Percentiles rank a stretch among this genome's conserved stretches.
These are phyloP conservation scores for Bufo gargarizans DNA, from an alignment of 2,113 vertebrate species.

Conservation along the genomic window DNA sequence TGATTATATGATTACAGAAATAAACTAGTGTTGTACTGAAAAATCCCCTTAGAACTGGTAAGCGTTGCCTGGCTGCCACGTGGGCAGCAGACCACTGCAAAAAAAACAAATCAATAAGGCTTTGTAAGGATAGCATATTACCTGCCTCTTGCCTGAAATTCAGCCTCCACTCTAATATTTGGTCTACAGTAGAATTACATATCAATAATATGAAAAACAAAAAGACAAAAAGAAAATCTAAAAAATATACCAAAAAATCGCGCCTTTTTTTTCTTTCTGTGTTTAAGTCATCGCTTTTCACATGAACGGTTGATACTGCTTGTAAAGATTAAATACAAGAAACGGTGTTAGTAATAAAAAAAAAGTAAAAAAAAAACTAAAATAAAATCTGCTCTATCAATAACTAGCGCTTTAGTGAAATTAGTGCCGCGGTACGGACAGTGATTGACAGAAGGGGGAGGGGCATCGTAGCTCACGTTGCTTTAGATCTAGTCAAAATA, in stretches of 20 bases:
- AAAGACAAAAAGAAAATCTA: slow-evolving; percentile 20
- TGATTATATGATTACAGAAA: slow-evolving; percentile 61
- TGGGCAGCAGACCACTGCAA: not conserved
- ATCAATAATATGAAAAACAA: slow-evolving; percentile 72
- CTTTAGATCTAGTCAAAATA: slow-evolving; percentile 36
- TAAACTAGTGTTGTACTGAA: slow-evolving; percentile 72
- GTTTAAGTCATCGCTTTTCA: slow-evolving; percentile 40
- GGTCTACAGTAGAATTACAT: slow-evolving; percentile 85
- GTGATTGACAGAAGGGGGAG: slow-evolving; percentile 8
- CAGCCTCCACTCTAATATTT: slow-evolving; percentile 73
- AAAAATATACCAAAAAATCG: slow-evolving; percentile 28
- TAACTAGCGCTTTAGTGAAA: slow-evolving; percentile 37
- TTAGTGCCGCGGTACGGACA: slow-evolving; percentile 27
- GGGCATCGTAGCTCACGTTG: slow-evolving; percentile 22
- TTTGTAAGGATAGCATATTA: slow-evolving; percentile 65
- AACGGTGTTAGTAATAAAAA: slow-evolving; percentile 47
- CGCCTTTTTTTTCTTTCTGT: slow-evolving; percentile 8
- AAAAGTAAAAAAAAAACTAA: slow-evolving; percentile 35
- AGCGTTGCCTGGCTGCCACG: slow-evolving; percentile 69
- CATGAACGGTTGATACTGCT: slow-evolving; percentile 54
- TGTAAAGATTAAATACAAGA: slow-evolving; percentile 54
- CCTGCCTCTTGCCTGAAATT: slow-evolving; percentile 69
- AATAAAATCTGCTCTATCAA: slow-evolving; percentile 44
- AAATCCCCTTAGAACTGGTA: slow-evolving; percentile 72
- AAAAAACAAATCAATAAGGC: slow-evolving; percentile 71